Evolutionary conservation across 2,888 invertebrate species (phyloP).

Genomic region (Tigriopus californicus): DNA sequence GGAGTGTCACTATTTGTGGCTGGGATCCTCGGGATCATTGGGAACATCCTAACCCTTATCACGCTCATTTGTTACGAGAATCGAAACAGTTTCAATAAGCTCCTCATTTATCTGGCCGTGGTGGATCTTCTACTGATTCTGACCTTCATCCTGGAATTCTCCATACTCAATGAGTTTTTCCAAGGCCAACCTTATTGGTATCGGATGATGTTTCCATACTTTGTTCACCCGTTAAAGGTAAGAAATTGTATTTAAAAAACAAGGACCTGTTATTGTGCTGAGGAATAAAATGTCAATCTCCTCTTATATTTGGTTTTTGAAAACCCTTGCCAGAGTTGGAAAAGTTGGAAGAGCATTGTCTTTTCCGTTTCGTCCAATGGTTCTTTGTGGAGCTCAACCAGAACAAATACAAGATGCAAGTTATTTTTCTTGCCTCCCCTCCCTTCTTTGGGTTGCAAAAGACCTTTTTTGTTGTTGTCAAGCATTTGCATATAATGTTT

Average conservation of each 20-base stretch:
- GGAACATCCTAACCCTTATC: neutral
- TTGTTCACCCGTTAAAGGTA: slow-evolving; percentile 5
- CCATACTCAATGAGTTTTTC: neutral
- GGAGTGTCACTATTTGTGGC: neutral
- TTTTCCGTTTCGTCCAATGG: too few species aligned
- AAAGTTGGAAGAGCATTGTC: too few species aligned
- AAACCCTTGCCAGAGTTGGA: neutral
- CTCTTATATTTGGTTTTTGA: neutral
- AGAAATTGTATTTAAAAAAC: neutral
- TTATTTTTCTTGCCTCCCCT: too few species aligned
- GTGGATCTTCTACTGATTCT: neutral
- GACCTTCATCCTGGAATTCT: slow-evolving; percentile 3
- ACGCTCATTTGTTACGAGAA: neutral
- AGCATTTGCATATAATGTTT: too few species aligned
- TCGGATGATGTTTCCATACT: neutral
- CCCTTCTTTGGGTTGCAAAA: too few species aligned
- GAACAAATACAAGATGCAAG: too few species aligned
- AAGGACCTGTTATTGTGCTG: too few species aligned
- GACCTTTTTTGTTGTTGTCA: too few species aligned
- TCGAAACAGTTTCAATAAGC: slow-evolving; percentile 1
- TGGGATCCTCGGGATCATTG: neutral
- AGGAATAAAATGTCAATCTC: neutral
- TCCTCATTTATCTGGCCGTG: neutral
- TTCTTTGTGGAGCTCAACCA: too few species aligned
- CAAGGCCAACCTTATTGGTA: slow-evolving; percentile 2